A percentile compares a stretch with the other conserved stretches of the same genome.
Evolutionary conservation across 2,888 invertebrate genomes (phyloP).

Genomic region (Drosophila pseudotakahashii): DNA sequence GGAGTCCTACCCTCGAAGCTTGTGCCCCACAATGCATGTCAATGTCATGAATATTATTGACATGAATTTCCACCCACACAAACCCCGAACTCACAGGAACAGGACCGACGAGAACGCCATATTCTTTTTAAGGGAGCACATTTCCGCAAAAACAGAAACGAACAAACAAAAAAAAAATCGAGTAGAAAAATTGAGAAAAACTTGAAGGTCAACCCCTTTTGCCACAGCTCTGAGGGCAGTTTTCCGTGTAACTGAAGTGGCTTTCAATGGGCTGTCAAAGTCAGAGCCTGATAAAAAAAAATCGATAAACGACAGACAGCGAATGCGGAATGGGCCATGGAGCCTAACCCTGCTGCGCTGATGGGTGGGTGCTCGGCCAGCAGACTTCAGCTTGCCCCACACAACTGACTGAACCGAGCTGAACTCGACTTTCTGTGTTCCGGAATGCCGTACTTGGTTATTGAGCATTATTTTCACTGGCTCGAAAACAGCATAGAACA

Average conservation of each 20-base stretch:
- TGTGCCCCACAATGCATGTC: conserved; percentile 75
- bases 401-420: conserved; percentile 23
- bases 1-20: conserved; percentile 24
- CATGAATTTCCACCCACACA: conserved; percentile 65
- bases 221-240: conserved; percentile 30
- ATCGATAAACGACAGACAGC: conserved; percentile 64
- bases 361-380: conserved; percentile 35
- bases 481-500: too few relatives aligned
- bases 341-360: conserved; percentile 45
- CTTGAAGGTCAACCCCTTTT: conserved; percentile 78
- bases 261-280: conserved; percentile 59
- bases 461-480: too few relatives aligned
- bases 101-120: conserved; percentile 34
- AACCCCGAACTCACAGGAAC: conserved; percentile 2
- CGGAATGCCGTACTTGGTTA: not conserved
- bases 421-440: conserved; percentile 36
- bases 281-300: conserved; percentile 73
- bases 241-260: conserved; percentile 29
- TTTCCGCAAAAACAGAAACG: conserved; percentile 43
- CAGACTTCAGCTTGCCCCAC: conserved; percentile 25
- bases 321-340: conserved; percentile 17
- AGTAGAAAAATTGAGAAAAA: conserved; percentile 13
- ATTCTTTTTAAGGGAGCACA: conserved; percentile 53
- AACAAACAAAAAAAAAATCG: conserved; percentile 10
- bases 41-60: conserved; percentile 80